Base-by-base conservation (phyloP, 2,797 vertebrate genomes). In the Schizopygopsis pylzovi region DNA sequence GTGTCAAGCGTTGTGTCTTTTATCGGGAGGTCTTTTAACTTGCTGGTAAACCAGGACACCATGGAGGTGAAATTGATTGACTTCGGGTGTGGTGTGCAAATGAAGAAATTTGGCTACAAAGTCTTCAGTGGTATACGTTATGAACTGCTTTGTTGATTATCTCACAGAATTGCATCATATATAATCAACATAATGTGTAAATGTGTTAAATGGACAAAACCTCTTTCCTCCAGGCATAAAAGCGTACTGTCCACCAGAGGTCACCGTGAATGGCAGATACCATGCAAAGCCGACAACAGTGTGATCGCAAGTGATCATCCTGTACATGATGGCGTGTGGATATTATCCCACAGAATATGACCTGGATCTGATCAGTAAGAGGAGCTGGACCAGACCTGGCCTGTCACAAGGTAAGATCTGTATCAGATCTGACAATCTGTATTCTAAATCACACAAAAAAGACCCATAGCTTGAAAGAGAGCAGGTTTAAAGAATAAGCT, bases 371-470 rank as follows among this genome's bases (percentile, higher is more conserved):
- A 63, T 63, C 4, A 18, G 25, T 41, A 41, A 25, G 10, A 79
- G 43, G 39, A 28, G 2, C 15, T 79, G 77, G 77, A 28, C 56
- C 8, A 28, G 10, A 20, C 39, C 39, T 25, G 41, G 56, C 39
- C 16, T 65, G n/a, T 79, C 78, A 45, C 41, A 79, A 47, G 78
- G 41, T 79, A 16, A 45, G 15, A 28, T 79, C 41, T 8, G 43
- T 22, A n/a, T 43, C 68, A 41, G 39, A 41, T 41, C 39, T 41
- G 11, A 15, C 25, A 16, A 33, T 68, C 10, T 68, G 37, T 39
- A 11, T 41, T 41, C 9, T 11, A 68, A 70, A 22, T 2, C 67
- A 70, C 20, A 22, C 37, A 12, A 41, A 70, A 22, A 41, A 22
- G 1, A 39, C 9, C 9, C 10, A 8, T 2, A 11, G 10, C 20